Percentiles rank a stretch among this genome's conserved stretches.
Evolutionary conservation across 2,888 invertebrate species (phyloP).

Genomic region (Chloroclystis v-ata): DNA sequence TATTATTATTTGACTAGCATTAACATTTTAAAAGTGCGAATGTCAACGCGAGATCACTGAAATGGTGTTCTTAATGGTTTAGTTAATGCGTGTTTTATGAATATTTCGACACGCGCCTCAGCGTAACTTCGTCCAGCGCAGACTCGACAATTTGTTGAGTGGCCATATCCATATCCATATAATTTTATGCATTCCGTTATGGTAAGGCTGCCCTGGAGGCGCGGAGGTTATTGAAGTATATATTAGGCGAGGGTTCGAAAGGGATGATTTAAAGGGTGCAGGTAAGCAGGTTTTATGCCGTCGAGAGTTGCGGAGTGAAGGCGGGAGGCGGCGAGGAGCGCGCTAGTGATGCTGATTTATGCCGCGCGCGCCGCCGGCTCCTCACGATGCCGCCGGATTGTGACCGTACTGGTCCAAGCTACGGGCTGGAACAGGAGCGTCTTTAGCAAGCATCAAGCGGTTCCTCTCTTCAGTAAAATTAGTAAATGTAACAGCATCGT

Average conservation of each 20-base stretch:
- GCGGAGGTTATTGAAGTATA: constrained; percentile 19
- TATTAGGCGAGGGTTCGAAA: constrained; percentile 21
- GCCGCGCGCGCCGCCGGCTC: not conserved
- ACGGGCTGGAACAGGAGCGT: no score
- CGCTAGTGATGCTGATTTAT: constrained; percentile 14
- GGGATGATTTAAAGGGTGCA: constrained; percentile 17
- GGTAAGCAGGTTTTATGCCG: constrained; percentile 11
- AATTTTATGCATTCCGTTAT: constrained; percentile 18
- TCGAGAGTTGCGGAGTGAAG: constrained; percentile 13
- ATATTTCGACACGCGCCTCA: no score
- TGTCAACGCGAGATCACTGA: no score
- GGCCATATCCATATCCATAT: constrained; percentile 10
- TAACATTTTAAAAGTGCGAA: no score
- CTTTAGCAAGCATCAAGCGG: no score
- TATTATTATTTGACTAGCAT: no score
- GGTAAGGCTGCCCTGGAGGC: constrained; percentile 6
- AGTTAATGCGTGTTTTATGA: no score
- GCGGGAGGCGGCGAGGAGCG: constrained; percentile 8
- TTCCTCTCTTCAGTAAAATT: no score
- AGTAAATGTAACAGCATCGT: no score
- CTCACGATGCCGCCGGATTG: no score
- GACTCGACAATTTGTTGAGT: constrained; percentile 12
- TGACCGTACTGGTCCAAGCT: no score
- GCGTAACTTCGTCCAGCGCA: not conserved
- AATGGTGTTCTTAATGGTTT: no score